A percentile compares a stretch with the other conserved stretches of the same genome.
Evolutionary conservation across 2,888 invertebrate species (phyloP).

Genomic region (Macropis europaea): DNA sequence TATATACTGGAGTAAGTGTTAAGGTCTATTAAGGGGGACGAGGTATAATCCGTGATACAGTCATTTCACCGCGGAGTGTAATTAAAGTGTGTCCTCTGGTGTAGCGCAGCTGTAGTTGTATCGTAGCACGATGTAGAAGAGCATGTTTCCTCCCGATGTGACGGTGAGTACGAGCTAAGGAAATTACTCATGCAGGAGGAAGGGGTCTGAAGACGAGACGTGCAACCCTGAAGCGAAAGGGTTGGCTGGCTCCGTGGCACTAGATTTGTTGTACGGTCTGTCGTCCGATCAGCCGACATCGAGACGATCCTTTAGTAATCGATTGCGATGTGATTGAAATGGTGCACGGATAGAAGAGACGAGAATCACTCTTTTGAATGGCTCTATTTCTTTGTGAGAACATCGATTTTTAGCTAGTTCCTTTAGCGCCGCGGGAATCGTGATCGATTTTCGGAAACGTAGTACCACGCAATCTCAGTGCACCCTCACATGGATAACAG

Average conservation of each 20-base stretch:
- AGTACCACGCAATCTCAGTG: conserved; percentile 3
- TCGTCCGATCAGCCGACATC: conserved; percentile 9
- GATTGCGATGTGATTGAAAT: not conserved
- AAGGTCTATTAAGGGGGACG: not conserved
- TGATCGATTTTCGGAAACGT: not conserved
- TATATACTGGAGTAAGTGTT: conserved; percentile 23
- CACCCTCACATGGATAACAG: no score
- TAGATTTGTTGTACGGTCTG: not conserved
- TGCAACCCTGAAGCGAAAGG: not conserved
- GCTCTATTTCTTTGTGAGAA: not conserved
- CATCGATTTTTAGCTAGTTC: not conserved
- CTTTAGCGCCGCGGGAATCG: not conserved
- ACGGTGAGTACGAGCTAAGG: conserved; percentile 31
- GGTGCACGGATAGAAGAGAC: not conserved
- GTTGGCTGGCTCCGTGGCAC: conserved; percentile 5
- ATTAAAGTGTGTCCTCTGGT: conserved; percentile 7
- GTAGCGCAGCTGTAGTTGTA: conserved; percentile 48
- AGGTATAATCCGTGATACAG: not conserved
- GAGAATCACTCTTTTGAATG: not conserved
- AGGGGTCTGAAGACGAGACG: not conserved
- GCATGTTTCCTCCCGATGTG: conserved; percentile 51
- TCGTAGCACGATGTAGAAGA: conserved; percentile 37
- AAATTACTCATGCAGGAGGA: not conserved
- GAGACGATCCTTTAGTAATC: not conserved
- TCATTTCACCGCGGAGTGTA: conserved; percentile 26